These are phyloP conservation scores for Euzophera pinguis DNA, from an alignment of 2,888 invertebrate genomes.

Conservation along the genomic window DNA sequence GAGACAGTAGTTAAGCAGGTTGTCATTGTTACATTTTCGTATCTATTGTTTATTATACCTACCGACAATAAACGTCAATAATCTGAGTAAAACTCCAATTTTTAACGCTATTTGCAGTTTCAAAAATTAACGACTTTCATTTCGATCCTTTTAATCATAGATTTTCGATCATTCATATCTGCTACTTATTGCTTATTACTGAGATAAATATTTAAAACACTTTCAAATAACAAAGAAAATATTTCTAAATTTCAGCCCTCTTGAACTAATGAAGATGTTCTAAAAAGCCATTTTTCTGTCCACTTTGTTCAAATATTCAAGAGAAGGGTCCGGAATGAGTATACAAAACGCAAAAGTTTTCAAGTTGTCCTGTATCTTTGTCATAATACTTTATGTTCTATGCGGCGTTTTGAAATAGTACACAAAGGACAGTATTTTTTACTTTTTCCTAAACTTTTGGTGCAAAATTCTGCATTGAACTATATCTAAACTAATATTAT, in stretches of 20 bases:
- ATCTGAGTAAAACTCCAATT: too few species aligned
- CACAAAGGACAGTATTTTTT: neutral
- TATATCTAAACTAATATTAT: too few species aligned
- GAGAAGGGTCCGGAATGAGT: neutral
- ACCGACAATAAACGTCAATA: too few species aligned
- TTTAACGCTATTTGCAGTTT: too few species aligned
- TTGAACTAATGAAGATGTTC: neutral
- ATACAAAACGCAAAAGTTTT: slow-evolving; percentile 1
- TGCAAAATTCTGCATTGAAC: neutral
- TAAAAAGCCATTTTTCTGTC: neutral
- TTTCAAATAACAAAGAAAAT: neutral
- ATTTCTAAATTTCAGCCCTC: neutral
- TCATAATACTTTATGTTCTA: slow-evolving; percentile 9
- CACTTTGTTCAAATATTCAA: slow-evolving; percentile 2
- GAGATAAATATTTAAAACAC: too few species aligned
- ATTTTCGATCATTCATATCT: too few species aligned
- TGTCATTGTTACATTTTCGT: too few species aligned
- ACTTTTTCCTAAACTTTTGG: neutral
- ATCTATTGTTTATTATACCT: too few species aligned
- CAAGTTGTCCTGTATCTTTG: slow-evolving; percentile 5
- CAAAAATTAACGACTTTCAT: too few species aligned
- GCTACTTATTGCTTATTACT: too few species aligned
- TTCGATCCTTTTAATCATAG: too few species aligned
- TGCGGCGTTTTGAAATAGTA: slow-evolving; percentile 1
- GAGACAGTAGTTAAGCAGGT: too few species aligned